These are phyloP conservation scores for Cyprinodon diabolis DNA, from an alignment of 2,797 vertebrate genomes.

Conservation along the genomic window DNA sequence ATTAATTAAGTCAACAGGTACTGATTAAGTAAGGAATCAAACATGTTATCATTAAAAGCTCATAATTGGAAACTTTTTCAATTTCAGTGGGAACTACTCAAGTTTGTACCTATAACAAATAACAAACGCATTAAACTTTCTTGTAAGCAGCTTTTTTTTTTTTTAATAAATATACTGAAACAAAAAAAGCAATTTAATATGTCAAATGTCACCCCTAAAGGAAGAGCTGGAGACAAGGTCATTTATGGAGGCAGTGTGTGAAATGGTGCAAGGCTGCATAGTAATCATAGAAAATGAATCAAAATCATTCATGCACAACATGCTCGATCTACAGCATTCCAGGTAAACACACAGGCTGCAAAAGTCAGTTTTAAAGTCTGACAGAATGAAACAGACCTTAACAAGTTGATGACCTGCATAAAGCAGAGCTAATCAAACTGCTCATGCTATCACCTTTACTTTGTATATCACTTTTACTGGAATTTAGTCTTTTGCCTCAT, in stretches of 20 bases:
- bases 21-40: conserved; percentile 4
- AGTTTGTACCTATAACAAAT: not conserved
- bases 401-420: conserved; percentile 27
- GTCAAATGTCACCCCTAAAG: conserved; percentile 52
- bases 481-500: not conserved
- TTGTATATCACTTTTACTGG: not conserved
- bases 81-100: not conserved
- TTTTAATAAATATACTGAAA: conserved; percentile 23
- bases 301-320: conserved; percentile 51
- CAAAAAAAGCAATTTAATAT: conserved; percentile 40
- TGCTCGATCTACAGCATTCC: conserved; percentile 39
- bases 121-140: not conserved
- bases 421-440: conserved; percentile 21
- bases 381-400: conserved; percentile 35
- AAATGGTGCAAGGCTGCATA: conserved; percentile 63
- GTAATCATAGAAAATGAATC: conserved; percentile 64
- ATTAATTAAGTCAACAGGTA: conserved; percentile 20
- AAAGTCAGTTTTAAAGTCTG: conserved; percentile 36
- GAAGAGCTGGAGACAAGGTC: conserved; percentile 56
- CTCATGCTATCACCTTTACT: conserved; percentile 2
- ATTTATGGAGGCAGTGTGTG: conserved; percentile 49
- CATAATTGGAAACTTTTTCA: not conserved
- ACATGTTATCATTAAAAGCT: not conserved
- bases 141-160: not conserved
- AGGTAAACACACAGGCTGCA: conserved; percentile 47